A percentile compares a stretch with the other conserved stretches of the same genome.
phyloP scores from a whole-genome alignment of 2,113 vertebrate genomes.

The Microcebus lehilahytsara region DNA sequence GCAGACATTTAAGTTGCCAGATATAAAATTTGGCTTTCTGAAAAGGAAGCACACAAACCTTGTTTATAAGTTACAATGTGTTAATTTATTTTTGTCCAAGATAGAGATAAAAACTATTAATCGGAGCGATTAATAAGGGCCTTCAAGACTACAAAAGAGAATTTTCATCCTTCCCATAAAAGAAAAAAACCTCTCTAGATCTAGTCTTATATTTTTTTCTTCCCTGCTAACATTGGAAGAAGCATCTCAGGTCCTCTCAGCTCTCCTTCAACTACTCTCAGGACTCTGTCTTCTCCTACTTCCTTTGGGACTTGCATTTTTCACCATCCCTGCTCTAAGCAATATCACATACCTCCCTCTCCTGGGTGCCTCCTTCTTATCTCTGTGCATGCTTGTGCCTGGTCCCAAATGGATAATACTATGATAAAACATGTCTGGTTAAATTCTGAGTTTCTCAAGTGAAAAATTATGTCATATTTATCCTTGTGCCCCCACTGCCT shows the following conservation, averaged over 20 bases:
- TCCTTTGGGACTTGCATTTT: neutral
- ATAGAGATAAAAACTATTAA: neutral
- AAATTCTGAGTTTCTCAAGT: constrained; percentile 9
- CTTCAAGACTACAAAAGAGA: neutral
- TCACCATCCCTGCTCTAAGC: neutral
- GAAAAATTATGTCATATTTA: neutral
- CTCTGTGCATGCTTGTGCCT: neutral
- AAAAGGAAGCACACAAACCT: neutral
- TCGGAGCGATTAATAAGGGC: neutral
- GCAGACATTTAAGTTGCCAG: neutral
- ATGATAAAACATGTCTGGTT: neutral
- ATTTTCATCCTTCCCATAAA: neutral
- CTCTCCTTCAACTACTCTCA: neutral
- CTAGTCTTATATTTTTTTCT: neutral
- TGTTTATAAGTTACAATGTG: neutral
- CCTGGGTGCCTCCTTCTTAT: neutral
- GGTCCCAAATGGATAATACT: neutral
- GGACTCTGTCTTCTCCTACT: neutral
- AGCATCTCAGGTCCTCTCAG: neutral
- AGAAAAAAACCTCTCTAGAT: neutral
- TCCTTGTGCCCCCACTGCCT: neutral
- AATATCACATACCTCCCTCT: neutral
- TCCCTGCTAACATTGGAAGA: neutral
- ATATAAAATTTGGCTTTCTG: neutral
- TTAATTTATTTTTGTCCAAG: neutral